Base-by-base conservation (phyloP, 2,888 invertebrate species). In the Ichneumoninae sp. region DNA sequence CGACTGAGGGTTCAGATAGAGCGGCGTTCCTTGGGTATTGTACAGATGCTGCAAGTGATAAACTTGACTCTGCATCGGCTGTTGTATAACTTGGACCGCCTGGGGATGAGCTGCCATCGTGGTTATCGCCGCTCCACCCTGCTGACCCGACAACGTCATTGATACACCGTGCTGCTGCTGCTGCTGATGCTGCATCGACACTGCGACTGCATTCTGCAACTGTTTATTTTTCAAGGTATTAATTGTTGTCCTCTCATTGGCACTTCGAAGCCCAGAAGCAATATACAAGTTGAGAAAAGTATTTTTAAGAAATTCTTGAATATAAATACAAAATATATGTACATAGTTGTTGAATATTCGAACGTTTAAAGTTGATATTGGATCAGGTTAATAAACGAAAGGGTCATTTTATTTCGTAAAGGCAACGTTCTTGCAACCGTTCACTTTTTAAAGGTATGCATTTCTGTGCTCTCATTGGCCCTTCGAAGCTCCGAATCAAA, bases 61-160 rank as follows among this genome's bases (percentile, higher is more conserved):
- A 1, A 96, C 95, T 66, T 95, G 95, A 93, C 95, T 97, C 93
- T 97, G 97, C 70, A 97, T 93, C 0, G 97, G 97, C 90, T 97
- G 98, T 92, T 97, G 97, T 89, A 98, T 97, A 33, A 98, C 96
- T 92, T 98, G 98, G 47, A 98, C 96, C 3, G 93, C 94, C 87
- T 96, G 95, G 86, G 97, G 97, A 90, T 97, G 94, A 0, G 97
- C 96, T 4, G 97, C 96, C 97, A 97, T 97, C 6, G 96, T 96
- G 1, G 97, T 96, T 80, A 97, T 96, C 1, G 96, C 96, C 0
- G 95, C 96, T 87, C 95, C 95, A 71, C 92, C 94, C 77, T 93
- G 93, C 83, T 93, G 93, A 47, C 93, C 93, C 4, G 93, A 92
- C 13, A 93, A 84, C 5, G 93, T 93, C 93, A 93, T 94, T 68